Evolutionary conservation across 2,797 vertebrate genomes (phyloP), one percentile per base, ranked within the genome.

Genomic region (Halcyon chelicuti): DNA sequence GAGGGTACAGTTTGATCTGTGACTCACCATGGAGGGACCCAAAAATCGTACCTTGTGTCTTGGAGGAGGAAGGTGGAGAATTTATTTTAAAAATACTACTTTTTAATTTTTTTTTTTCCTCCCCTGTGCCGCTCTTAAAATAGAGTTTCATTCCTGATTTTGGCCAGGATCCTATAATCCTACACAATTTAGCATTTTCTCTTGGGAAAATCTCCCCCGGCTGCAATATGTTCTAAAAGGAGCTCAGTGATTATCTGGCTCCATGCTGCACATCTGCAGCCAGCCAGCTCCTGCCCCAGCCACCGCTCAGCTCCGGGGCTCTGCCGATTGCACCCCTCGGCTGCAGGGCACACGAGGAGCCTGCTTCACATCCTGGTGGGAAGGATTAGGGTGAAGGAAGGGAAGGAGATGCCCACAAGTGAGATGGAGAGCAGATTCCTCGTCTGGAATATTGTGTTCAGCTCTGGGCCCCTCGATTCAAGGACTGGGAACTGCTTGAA

Each of bases 121-220:
- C 88, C 93, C 26, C 55, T 94, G 84, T 94, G 78, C 84, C 57
- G 95, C 65, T 94, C 93, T 97, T 96, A 97, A 98, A 98, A 98
- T 97, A 98, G 94, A 97, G 67, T 85, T 95, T 96, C 92, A 74
- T 97, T 82, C 88, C 84, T 72, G 94, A 92, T 97, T 95, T 98
- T 98, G 97, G 97, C 97, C 10, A 0, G 86, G 95, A 97, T 97
- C 91, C 97, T 96, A 49, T 89, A 91, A 97, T 96, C 97, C 97
- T 95, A 94, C 96, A 90, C 92, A 88, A 62, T 95, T 97, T 89
- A 96, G 87, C 95, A 82, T 96, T 95, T 98, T 97, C 94, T 96
- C 96, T 95, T 73, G 90, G 95, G 96, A 95, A 97, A 93, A 96
- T 96, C 97, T 98, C 91, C 91, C 88, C 90, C 7, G 87, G 94